Evolutionary conservation across 1,140 invertebrate genomes (phyloP).

Genomic region (Diachasmimorpha longicaudata): DNA sequence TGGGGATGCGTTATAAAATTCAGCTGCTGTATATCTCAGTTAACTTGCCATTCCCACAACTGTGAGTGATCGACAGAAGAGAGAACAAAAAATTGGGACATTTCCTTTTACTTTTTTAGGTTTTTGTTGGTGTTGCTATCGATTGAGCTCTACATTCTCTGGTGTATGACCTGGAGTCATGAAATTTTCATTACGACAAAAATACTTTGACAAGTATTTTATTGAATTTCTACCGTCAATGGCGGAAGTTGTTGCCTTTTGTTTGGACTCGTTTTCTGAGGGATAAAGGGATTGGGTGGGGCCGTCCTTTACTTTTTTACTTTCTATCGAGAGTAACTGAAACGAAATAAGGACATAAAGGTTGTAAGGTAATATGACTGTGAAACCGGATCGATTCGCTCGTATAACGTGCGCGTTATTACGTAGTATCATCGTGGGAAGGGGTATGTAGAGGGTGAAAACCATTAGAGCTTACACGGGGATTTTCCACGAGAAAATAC

Average conservation of each 20-base stretch:
- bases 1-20: too few relatives aligned
- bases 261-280: background rate
- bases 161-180: background rate
- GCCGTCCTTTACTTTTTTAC: too few relatives aligned
- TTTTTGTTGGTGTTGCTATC: background rate
- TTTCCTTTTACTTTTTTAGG: background rate
- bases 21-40: too few relatives aligned
- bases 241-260: background rate
- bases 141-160: background rate
- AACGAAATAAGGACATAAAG: constrained; percentile 3
- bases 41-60: too few relatives aligned
- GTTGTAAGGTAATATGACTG: constrained; percentile 2
- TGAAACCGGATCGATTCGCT: background rate
- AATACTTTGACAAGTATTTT: background rate
- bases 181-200: background rate
- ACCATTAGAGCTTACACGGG: constrained; percentile 5
- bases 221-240: background rate
- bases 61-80: too few relatives aligned
- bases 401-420: background rate
- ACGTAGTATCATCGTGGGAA: background rate
- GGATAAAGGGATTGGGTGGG: background rate
- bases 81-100: background rate
- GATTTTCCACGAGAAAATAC: background rate
- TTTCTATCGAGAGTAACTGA: background rate
- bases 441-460: background rate